phyloP scores from a whole-genome alignment of 2,888 invertebrate genomes.

The Gryllus longicercus region DNA sequence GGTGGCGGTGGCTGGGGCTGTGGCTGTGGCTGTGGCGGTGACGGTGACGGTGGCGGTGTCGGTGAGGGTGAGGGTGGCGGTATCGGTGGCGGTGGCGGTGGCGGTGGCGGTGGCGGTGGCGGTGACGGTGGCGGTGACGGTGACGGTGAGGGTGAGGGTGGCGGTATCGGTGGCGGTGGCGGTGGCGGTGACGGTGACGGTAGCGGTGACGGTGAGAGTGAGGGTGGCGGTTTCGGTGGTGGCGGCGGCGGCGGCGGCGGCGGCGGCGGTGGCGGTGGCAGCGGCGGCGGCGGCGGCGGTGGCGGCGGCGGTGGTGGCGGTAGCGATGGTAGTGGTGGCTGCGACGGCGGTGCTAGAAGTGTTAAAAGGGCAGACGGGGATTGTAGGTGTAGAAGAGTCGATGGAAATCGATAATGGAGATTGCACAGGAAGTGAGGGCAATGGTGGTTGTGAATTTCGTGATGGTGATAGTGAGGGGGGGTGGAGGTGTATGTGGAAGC shows the following conservation, averaged over 20 bases:
- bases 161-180: background rate
- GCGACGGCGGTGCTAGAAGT: background rate
- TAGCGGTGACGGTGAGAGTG: background rate
- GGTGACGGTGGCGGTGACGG: background rate
- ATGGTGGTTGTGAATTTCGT: too few species aligned
- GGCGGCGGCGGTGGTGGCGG: background rate
- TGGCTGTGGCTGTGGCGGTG: background rate
- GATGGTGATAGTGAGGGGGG: too few species aligned
- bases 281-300: background rate
- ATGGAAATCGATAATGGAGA: background rate
- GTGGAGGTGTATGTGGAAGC: too few species aligned
- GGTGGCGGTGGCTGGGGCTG: background rate
- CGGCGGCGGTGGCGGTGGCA: background rate
- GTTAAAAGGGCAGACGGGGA: background rate
- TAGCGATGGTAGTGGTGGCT: background rate
- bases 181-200: background rate
- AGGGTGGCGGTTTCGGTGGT: background rate
- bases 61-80: background rate
- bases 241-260: slow-evolving; percentile 2
- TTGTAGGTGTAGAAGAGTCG: slow-evolving; percentile 35
- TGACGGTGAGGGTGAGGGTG: background rate
- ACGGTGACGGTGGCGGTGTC: background rate
- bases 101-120: background rate
- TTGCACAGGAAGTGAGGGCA: too few species aligned
- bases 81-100: background rate